A percentile compares a stretch with the other conserved stretches of the same genome.
Conservation (phyloP, 1,140 invertebrate species). For the Cheumatopsyche charites region DNA sequence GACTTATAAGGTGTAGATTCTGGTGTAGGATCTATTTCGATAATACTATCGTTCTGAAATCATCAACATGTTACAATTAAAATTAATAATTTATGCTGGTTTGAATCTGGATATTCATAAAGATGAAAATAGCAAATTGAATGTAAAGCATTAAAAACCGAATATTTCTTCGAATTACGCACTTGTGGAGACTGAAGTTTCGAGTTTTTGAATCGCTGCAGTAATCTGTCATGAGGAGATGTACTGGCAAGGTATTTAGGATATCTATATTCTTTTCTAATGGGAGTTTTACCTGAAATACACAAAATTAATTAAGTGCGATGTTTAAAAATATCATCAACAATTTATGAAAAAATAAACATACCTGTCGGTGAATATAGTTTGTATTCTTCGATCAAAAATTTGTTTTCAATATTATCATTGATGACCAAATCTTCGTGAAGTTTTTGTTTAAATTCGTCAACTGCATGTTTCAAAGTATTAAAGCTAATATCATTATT, state of each 20-base stretch:
- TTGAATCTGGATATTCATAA: too few species aligned
- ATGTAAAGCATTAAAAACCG: neutral
- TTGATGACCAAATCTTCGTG: conserved; percentile 27
- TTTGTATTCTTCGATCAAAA: conserved; percentile 57
- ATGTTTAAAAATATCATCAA: neutral
- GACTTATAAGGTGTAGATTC: conserved; percentile 30
- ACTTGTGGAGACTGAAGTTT: conserved; percentile 11
- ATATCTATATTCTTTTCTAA: conserved; percentile 66
- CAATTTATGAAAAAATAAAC: conserved; percentile 16
- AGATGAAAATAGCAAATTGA: neutral
- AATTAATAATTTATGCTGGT: too few species aligned
- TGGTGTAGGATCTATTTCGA: conserved; percentile 39
- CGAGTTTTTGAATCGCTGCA: conserved; percentile 62
- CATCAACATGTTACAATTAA: conserved; percentile 5
- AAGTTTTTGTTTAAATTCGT: conserved; percentile 24
- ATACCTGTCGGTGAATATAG: conserved; percentile 59
- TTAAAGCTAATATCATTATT: conserved; percentile 5
- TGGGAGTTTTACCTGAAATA: conserved; percentile 65
- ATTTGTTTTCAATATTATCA: conserved; percentile 50
- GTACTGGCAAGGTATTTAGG: conserved; percentile 65
- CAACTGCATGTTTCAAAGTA: conserved; percentile 37
- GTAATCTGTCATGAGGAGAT: conserved; percentile 71
- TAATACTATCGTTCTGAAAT: conserved; percentile 34
- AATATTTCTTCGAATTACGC: neutral
- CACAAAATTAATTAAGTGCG: conserved; percentile 15